Conservation (phyloP, 2,888 invertebrate species). For the Mythimna impura region DNA sequence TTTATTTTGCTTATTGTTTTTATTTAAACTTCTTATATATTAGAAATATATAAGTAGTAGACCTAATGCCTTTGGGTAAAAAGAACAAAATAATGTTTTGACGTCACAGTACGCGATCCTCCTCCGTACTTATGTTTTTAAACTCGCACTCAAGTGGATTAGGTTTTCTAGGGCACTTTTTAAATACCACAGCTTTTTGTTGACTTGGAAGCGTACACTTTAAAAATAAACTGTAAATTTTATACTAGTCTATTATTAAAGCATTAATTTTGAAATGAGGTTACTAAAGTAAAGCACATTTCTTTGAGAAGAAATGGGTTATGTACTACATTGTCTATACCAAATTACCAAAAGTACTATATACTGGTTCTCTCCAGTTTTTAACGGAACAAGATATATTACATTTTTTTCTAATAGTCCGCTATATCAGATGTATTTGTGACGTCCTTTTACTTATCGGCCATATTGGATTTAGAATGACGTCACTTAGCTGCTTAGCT, state of each 20-base stretch:
- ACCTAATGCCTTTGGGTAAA: not conserved
- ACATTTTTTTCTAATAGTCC: too few species aligned
- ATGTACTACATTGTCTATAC: too few species aligned
- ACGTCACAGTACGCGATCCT: not conserved
- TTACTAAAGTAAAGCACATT: conserved; percentile 10
- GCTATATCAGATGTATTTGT: too few species aligned
- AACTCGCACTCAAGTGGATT: conserved; percentile 57
- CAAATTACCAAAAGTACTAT: not conserved
- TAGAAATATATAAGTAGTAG: too few species aligned
- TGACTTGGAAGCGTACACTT: conserved; percentile 12
- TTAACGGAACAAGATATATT: too few species aligned
- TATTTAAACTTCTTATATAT: too few species aligned
- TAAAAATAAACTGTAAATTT: conserved; percentile 25
- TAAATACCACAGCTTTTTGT: conserved; percentile 49
- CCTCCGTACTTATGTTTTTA: conserved; percentile 28
- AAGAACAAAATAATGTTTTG: not conserved
- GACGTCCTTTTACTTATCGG: too few species aligned
- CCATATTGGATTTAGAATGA: too few species aligned
- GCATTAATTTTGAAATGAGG: conserved; percentile 29
- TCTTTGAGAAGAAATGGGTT: conserved; percentile 18
- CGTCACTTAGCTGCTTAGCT: too few species aligned
- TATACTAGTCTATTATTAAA: conserved; percentile 33
- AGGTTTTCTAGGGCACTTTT: conserved; percentile 53
- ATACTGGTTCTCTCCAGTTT: not conserved
- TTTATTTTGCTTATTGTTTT: too few species aligned